Base-by-base conservation (phyloP, 2,797 vertebrate species). In the Epinephelus coioides region DNA sequence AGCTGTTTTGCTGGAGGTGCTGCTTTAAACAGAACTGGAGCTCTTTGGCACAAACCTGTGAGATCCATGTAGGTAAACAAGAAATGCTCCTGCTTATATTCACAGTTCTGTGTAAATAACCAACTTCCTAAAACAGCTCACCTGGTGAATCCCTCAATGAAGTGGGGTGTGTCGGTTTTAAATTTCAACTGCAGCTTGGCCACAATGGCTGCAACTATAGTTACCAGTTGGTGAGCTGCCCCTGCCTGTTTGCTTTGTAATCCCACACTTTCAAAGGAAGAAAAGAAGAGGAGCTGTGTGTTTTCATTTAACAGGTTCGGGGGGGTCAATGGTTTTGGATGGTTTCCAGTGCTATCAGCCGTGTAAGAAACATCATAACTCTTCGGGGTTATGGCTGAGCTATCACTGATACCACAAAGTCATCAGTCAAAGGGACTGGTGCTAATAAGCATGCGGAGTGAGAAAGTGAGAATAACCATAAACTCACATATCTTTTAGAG, bases 141-240 rank as follows among this genome's bases (percentile, higher is more conserved):
- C 83, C 91, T 49, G 27, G 21, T 53, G 55, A 75, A 59, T 84
- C 68, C 55, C 61, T 46, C n/a, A 55, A 50, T 81, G 62, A 84
- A 57, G 25, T 25, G 11, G 73, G 87, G 78, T n/a, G 87, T 87
- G 87, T 51, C 68, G 27, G 89, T 84, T 78, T 90, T 63, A 53
- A 65, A 69, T 89, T 93, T 83, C 89, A 78, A 50, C 84, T 66
- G 21, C 30, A 27, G 73, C 69, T n/a, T 64, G 3, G 21, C 38
- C 51, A 82, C 89, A 90, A 83, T 82, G 65, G 67, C 76, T 0
- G 6, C 1, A 51, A 46, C 68, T 73, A 25, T 49, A n/a, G 76
- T 90, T 70, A 64, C 79, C 19, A 61, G 47, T 49, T 11, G 61
- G 73, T 44, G 55, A 72, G 60, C 75, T 57, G 43, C 76, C 76